Base-by-base conservation (phyloP, 2,113 vertebrate species). In the Indicator indicator region DNA sequence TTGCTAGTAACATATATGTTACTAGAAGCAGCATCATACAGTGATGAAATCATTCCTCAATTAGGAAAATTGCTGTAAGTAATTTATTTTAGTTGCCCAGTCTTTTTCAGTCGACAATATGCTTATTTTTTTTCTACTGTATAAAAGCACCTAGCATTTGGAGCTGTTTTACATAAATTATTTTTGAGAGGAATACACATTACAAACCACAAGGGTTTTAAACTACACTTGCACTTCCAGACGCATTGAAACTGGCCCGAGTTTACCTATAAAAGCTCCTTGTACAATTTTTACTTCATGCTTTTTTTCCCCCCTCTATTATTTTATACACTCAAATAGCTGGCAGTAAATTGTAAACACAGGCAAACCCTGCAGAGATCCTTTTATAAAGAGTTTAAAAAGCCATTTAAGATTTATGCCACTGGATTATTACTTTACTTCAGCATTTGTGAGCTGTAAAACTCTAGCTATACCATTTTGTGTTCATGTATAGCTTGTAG, bases 381-480 rank as follows among this genome's bases (percentile, higher is more conserved):
- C 68, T 96, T 96, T 76, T 30, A 93, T 65, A 46, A 88, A 62
- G 64, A 52, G 60, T 95, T 96, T 86, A 19, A 90, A 94, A 96
- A 93, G 16, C 24, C 36, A 75, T 94, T 58, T 95, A 77, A 89
- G 24, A 74, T 86, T 85, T 63, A 69, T 92, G 24, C 16, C 58
- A 58, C 64, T 70, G 56, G 42, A 60, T 74, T 93, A 73, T 77
- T 86, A 88, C 74, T 84, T 96, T 90, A 91, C 54, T 87, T 96
- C 52, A 71, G 21, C 67, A 67, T 88, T 89, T 93, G 32, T 36
- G 54, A 81, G 24, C 50, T 74, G 52, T 21, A 93, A 55, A 88
- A 67, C 56, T 83, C 9, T 59, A 86, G 56, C 9, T 69, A 63
- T 10, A 77, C 63, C 23, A 59, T 10, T 81, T 75, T 75, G 32